phyloP scores from a whole-genome alignment of 2,113 vertebrate genomes.

The Trachemys scripta region DNA sequence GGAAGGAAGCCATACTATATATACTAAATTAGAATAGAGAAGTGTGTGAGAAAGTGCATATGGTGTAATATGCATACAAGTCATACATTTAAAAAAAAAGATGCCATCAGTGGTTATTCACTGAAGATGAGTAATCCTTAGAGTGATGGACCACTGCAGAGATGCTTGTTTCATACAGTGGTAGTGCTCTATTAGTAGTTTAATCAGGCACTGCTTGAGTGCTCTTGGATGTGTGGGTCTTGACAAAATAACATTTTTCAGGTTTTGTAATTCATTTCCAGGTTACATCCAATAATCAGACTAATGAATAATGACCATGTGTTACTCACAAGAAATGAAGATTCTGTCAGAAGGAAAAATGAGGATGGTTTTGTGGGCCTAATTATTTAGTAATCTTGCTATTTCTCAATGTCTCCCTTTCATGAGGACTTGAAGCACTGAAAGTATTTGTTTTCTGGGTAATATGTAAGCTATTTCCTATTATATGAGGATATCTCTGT shows the following conservation, averaged over 20 bases:
- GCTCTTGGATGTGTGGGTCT: accelerated
- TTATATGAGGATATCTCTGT: background rate
- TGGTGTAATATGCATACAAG: background rate
- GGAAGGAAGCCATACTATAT: background rate
- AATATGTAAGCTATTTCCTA: background rate
- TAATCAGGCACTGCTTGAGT: background rate
- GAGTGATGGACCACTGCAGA: background rate
- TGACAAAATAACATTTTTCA: background rate
- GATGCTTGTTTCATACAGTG: accelerated
- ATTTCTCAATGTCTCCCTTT: background rate
- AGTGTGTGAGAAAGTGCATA: background rate
- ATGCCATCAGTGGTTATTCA: accelerated
- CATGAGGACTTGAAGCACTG: background rate
- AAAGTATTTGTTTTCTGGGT: background rate
- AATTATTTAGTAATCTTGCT: background rate
- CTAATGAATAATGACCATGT: background rate
- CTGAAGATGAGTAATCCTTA: background rate
- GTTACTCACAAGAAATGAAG: background rate
- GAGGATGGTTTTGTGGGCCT: background rate
- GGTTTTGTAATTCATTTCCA: background rate
- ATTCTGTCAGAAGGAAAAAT: background rate
- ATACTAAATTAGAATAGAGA: background rate
- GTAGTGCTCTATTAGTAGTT: background rate
- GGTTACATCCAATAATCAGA: background rate
- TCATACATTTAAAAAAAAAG: background rate